These are phyloP conservation scores for Pseudochirops cupreus DNA, from an alignment of 2,797 vertebrate genomes.

Conservation along the genomic window DNA sequence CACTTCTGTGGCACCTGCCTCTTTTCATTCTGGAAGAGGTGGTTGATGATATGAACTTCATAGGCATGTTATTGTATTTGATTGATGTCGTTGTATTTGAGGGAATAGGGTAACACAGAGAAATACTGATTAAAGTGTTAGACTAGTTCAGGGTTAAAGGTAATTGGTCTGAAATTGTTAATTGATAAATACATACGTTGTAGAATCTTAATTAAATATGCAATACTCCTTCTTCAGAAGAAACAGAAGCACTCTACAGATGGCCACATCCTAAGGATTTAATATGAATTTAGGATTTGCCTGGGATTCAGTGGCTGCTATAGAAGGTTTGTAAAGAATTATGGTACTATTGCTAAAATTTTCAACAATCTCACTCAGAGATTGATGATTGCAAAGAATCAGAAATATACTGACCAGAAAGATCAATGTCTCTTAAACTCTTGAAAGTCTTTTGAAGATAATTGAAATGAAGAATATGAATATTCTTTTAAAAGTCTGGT, in stretches of 20 bases:
- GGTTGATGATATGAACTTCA: not conserved
- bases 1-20: not conserved
- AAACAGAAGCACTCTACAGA: not conserved
- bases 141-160: not conserved
- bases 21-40: not conserved
- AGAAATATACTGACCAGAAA: not conserved
- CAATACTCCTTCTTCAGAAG: not conserved
- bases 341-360: not conserved
- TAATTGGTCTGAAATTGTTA: not conserved
- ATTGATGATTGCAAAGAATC: not conserved
- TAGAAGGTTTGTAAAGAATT: not conserved
- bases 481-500: not conserved
- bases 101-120: not conserved
- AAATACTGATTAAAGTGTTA: not conserved
- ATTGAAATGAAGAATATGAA: not conserved
- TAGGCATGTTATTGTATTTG: not conserved
- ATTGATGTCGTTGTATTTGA: not conserved
- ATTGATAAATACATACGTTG: not conserved
- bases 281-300: not conserved
- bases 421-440: not conserved
- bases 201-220: not conserved
- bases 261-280: not conserved
- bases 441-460: not conserved
- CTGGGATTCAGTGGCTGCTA: not conserved
- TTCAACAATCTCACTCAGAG: not conserved